Evolutionary conservation across 2,888 invertebrate genomes (phyloP), one percentile per base, ranked within the genome.

Genomic region (Plebejus anna): DNA sequence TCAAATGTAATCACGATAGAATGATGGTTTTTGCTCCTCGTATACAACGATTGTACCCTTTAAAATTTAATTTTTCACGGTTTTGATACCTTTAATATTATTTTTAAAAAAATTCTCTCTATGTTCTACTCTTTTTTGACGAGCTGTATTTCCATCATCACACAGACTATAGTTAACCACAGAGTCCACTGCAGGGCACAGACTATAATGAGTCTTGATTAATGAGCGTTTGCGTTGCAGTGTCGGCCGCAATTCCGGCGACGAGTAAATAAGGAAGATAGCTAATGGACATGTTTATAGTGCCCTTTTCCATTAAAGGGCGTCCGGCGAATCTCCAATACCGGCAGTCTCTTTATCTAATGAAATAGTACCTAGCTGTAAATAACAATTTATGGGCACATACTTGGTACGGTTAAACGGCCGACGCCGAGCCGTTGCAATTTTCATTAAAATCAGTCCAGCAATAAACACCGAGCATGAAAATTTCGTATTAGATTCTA

Each of bases 311-410:
- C 66, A 66, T 66, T 66, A 66, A 32, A 66, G 66, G 66, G 66
- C 66, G 11, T 66, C 66, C 32, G 32, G 66, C 66, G 36, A 66
- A 66, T 66, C 13, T 66, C 66, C 66, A 66, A 66, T 66, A 36
- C 32, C 66, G 66, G 1, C 66, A 32, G 66, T 66, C 66, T 11
- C 36, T 66, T 66, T 66, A 66, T 78, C 77, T 76, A 78, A 79
- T 81, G 79, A 79, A 85, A 87, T 85, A 84, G 84, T 84, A 86
- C 85, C 84, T 76, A 82, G 55, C 66, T 70, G 71, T 76, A 71
- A 75, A 66, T 36, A 66, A 11, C 5, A 66, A 32, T 66, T 66
- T 66, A 36, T 66, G 66, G 66, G 36, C 32, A 66, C 66, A 66
- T 16, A 61, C 9, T 51, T 51, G 13, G 13, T 51, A 13, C 51